Conservation (phyloP, 2,797 vertebrate species). For the Hozukius guyotensis region DNA sequence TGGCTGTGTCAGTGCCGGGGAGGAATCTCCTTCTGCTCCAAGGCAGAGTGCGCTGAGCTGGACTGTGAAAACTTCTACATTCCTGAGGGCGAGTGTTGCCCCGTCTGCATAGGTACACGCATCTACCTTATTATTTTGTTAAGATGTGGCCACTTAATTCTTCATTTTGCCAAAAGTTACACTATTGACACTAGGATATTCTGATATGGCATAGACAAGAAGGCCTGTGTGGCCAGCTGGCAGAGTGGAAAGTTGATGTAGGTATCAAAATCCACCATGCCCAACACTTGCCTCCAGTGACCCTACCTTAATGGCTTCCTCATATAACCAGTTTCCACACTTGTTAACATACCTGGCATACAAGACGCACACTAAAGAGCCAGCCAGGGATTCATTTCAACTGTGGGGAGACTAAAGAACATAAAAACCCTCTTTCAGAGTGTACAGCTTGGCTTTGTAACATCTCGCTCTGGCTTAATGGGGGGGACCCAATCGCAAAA, state of each 20-base stretch:
- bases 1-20: conserved; percentile 87
- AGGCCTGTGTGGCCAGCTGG: not conserved
- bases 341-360: conserved; percentile 57
- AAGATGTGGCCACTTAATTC: not conserved
- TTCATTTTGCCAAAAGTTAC: not conserved
- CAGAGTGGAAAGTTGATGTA: not conserved
- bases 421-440: conserved; percentile 35
- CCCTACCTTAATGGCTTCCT: conserved; percentile 40
- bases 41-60: conserved; percentile 83
- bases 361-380: conserved; percentile 28
- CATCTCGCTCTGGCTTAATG: conserved; percentile 49
- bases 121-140: not conserved
- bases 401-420: conserved; percentile 16
- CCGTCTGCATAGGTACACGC: conserved; percentile 84
- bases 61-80: conserved; percentile 87
- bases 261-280: conserved; percentile 8
- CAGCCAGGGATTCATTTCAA: conserved; percentile 47
- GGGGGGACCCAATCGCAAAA: conserved; percentile 15
- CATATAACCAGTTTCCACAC: conserved; percentile 44
- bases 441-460: conserved; percentile 24
- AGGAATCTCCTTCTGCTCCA: conserved; percentile 88
- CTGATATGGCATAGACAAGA: not conserved
- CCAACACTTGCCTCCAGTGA: conserved; percentile 11
- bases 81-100: conserved; percentile 87
- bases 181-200: not conserved